Percentiles rank a stretch among this genome's conserved stretches.
Evolutionary conservation across 2,113 vertebrate species (phyloP).

Genomic region (Podarcis raffonei): DNA sequence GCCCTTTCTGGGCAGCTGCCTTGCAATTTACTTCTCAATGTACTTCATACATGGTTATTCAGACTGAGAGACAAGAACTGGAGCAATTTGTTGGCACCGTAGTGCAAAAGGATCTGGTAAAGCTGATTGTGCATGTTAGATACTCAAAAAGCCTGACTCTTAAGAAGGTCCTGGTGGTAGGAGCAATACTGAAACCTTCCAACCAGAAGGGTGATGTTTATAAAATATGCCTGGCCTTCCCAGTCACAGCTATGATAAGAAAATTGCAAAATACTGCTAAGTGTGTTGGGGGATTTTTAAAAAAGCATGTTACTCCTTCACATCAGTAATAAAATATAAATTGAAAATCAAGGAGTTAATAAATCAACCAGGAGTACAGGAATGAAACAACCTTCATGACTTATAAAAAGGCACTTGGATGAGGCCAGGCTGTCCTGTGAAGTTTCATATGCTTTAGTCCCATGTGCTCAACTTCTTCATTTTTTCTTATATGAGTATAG

Average conservation of each 20-base stretch:
- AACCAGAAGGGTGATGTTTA: background rate
- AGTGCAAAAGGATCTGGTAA: background rate
- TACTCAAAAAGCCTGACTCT: too few species aligned
- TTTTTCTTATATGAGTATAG: conserved; percentile 35
- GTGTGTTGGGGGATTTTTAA: background rate
- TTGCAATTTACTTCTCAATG: background rate
- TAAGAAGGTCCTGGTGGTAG: background rate
- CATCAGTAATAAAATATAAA: background rate
- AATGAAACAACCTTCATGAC: background rate
- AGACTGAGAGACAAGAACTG: background rate
- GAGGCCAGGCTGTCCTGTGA: background rate
- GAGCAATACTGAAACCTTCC: background rate
- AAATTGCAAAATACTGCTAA: background rate
- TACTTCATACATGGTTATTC: background rate
- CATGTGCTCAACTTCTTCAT: conserved; percentile 14
- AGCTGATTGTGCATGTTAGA: background rate
- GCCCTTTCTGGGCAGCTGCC: too few species aligned
- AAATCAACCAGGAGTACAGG: conserved; percentile 5
- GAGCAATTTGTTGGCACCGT: background rate
- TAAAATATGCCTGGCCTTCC: background rate
- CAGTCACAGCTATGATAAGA: background rate
- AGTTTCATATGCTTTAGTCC: background rate
- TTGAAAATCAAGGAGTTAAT: background rate
- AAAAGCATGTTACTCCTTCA: background rate
- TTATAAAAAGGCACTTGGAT: background rate